Evolutionary conservation across 2,888 invertebrate genomes (phyloP).

Genomic region (Lampropteryx suffumata): DNA sequence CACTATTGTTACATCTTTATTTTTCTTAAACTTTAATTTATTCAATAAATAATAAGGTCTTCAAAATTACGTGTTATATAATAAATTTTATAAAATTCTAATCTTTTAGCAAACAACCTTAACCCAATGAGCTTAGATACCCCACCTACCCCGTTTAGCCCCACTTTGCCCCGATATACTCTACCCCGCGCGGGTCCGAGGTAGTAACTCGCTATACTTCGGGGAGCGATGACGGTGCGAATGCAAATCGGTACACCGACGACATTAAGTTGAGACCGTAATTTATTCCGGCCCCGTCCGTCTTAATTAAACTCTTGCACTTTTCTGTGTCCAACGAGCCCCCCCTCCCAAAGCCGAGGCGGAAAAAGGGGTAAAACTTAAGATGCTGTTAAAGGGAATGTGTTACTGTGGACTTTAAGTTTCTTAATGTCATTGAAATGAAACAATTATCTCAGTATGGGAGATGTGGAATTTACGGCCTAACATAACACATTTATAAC

Average conservation of each 20-base stretch:
- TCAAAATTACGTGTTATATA: too few relatives aligned
- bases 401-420: too few relatives aligned
- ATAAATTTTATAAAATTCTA: too few relatives aligned
- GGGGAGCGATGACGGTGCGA: conserved; percentile 33
- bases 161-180: not conserved
- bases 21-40: too few relatives aligned
- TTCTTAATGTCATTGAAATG: too few relatives aligned
- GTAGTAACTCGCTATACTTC: not conserved
- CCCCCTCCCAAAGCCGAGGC: not conserved
- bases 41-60: too few relatives aligned
- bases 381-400: too few relatives aligned
- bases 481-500: too few relatives aligned
- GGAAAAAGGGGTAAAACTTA: too few relatives aligned
- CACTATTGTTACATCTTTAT: not conserved
- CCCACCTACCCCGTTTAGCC: not conserved
- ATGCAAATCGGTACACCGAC: conserved; percentile 48
- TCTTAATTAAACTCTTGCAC: conserved; percentile 59
- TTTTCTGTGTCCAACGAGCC: conserved; percentile 33
- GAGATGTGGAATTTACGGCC: too few relatives aligned
- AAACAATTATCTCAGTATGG: too few relatives aligned
- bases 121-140: not conserved
- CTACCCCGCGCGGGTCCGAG: not conserved
- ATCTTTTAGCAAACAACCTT: not conserved
- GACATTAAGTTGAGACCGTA: conserved; percentile 47
- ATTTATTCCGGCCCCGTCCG: conserved; percentile 50